Base-by-base conservation (phyloP, 2,888 invertebrate species). In the Molanna angustata region DNA sequence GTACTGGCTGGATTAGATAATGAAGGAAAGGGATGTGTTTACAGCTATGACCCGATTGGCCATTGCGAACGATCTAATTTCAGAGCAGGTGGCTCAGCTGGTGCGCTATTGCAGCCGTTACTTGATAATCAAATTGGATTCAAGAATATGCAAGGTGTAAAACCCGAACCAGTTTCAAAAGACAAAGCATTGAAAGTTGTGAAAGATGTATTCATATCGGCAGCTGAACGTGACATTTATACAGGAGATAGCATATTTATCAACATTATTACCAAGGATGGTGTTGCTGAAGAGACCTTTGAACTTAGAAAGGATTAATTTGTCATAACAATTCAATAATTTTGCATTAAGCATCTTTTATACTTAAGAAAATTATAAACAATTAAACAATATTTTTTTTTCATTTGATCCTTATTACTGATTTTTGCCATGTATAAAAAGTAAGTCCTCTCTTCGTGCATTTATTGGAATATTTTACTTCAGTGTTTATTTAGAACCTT, bases 11-110 rank as follows among this genome's bases (percentile, higher is more conserved):
- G 99, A 0, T 69, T 99, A 48, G 96, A 98, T 72, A 83, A 83
- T 21, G 86, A 96, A 58, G 98, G 96, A 2, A 90, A 91, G 67
- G 99, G 99, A 6, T 90, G 90, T 62, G 89, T 99, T 4, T 99
- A 88, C 74, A 91, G 91, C 65, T 99, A 97, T 69, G 99, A 99
- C 71, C 98, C 98, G 0, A 90, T 99, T 60, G 99, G 99, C 0
- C 94, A 95, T 65, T 91, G 90, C 64, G 96, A 96, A 69, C 81
- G 87, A 54, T 82, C 87, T 1, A 84, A 78, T 9, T 98, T 87
- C 69, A 83, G 88, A 60, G 95, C 96, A 9, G 90, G 90, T 1
- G 99, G 99, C 20, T 90, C 94, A 1, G 90, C 96, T 0, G 91
- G 91, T 2, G 83, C 90, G 1, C 74, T 97, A 64, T 75, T 99